These are phyloP conservation scores for Dicerorhinus sumatrensis DNA, from an alignment of 2,113 vertebrate species.

Conservation along the genomic window DNA sequence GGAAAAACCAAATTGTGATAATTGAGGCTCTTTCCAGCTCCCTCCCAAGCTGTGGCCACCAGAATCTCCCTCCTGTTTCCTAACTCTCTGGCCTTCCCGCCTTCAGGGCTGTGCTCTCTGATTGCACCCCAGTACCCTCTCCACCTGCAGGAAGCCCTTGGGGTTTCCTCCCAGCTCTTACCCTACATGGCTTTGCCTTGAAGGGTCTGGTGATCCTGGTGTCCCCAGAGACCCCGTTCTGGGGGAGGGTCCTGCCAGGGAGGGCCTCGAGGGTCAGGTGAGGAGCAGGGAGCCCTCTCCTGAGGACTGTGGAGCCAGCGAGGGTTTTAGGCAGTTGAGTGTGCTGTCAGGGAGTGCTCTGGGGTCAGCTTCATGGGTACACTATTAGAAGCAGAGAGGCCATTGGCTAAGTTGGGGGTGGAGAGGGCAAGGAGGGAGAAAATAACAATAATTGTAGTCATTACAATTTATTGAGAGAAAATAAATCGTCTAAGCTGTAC, in stretches of 20 bases:
- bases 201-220: neutral
- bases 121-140: neutral
- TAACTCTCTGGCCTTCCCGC: neutral
- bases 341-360: neutral
- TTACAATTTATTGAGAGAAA: neutral
- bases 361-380: neutral
- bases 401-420: neutral
- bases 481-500: neutral
- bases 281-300: neutral
- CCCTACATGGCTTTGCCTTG: neutral
- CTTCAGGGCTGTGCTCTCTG: neutral
- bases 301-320: neutral
- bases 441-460: neutral
- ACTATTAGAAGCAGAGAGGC: neutral
- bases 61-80: neutral
- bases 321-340: neutral
- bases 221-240: neutral
- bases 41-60: neutral
- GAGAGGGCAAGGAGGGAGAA: neutral
- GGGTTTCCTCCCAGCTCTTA: neutral
- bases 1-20: neutral
- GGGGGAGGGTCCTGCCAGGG: neutral
- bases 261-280: neutral
- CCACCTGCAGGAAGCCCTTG: neutral
- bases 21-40: neutral